Evolutionary conservation across 2,113 vertebrate species (phyloP).

Genomic region (Pimephales promelas): DNA sequence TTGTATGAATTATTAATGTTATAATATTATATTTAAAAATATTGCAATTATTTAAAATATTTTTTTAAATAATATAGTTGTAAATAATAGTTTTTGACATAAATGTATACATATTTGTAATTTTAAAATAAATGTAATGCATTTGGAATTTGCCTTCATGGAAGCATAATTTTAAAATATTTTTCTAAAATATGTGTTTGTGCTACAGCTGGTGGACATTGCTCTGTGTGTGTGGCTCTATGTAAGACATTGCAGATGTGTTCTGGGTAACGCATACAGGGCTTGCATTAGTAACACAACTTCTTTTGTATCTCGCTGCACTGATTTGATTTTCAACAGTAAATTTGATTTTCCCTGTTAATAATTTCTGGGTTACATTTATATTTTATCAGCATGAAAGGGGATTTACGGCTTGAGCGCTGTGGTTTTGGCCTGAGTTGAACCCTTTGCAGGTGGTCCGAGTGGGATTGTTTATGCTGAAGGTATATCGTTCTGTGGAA

Average conservation of each 20-base stretch:
- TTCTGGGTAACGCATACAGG: neutral
- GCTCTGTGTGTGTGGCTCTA: neutral
- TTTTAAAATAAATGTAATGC: neutral
- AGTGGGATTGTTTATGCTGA: constrained; percentile 37
- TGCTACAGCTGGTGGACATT: neutral
- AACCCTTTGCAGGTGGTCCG: constrained; percentile 43
- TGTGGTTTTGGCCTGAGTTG: constrained; percentile 28
- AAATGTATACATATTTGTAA: neutral
- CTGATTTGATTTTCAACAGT: neutral
- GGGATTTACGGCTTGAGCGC: neutral
- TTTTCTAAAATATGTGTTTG: neutral
- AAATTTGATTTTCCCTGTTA: constrained; percentile 25
- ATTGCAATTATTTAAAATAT: neutral
- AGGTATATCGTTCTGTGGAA: constrained; percentile 28
- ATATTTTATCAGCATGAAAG: constrained; percentile 21
- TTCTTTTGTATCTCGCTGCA: neutral
- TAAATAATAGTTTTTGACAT: neutral
- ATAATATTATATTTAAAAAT: neutral
- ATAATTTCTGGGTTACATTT: constrained; percentile 9
- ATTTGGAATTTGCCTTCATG: neutral
- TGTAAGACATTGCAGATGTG: neutral
- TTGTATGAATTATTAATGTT: neutral
- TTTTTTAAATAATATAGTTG: neutral
- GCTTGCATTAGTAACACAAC: neutral
- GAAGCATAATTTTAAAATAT: neutral